A percentile compares a stretch with the other conserved stretches of the same genome.
These are phyloP conservation scores for Callocephalon fimbriatum DNA, from an alignment of 2,113 vertebrate species.

Conservation along the genomic window DNA sequence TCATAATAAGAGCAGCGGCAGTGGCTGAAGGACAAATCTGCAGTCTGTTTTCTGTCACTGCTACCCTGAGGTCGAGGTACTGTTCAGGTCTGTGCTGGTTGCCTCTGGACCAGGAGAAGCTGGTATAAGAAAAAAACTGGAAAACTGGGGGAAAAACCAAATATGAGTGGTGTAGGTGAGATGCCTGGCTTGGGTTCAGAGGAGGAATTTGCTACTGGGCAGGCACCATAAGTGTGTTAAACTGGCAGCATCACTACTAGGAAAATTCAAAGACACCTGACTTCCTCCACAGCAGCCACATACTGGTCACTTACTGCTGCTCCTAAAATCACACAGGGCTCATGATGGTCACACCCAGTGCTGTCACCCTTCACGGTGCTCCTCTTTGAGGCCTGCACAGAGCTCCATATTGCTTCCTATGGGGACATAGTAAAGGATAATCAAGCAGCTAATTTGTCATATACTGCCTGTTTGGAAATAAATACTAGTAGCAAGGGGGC, in stretches of 20 bases:
- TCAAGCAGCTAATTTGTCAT: not conserved
- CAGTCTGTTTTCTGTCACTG: not conserved
- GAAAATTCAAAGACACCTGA: not conserved
- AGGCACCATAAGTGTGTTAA: not conserved
- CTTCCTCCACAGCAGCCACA: not conserved
- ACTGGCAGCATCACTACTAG: not conserved
- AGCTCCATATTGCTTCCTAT: not conserved
- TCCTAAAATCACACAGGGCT: not conserved
- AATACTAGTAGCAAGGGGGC: not conserved
- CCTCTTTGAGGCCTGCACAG: not conserved
- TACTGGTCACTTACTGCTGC: not conserved
- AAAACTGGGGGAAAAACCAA: not conserved
- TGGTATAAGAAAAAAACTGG: not conserved
- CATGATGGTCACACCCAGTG: not conserved
- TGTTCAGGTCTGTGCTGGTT: not conserved
- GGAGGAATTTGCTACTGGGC: not conserved
- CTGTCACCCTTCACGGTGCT: accelerated
- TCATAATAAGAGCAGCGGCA: not conserved
- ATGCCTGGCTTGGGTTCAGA: not conserved
- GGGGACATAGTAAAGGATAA: not conserved
- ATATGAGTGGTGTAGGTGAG: not conserved
- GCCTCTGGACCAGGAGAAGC: not conserved
- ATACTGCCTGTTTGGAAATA: not conserved
- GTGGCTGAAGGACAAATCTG: not conserved
- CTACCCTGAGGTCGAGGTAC: not conserved